Evolutionary conservation across 2,888 invertebrate genomes (phyloP), one percentile per base, ranked within the genome.

Genomic region (Aromia moschata): DNA sequence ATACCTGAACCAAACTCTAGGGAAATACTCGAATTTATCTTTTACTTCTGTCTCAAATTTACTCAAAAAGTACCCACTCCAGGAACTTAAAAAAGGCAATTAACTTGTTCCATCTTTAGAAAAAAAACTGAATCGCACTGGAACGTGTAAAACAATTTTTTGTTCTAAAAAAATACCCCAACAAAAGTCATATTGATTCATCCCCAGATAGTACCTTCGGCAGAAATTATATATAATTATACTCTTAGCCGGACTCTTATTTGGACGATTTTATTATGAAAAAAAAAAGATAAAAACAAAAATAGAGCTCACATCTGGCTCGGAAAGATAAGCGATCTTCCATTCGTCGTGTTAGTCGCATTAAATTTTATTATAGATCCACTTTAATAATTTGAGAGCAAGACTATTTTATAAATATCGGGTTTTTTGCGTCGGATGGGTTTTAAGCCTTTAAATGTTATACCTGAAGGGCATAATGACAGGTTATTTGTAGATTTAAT

Each of bases 211-310:
- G 61, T 60, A 63, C 57, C 60, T 64, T 62, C 51, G 56, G 52
- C 54, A 41, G 44, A 62, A 69, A 70, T 70, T 69, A 69, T 69
- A 70, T 70, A 70, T 68, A 70, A 70, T 70, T 70, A 70, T 56
- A 62, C 61, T 62, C 65, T 64, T 64, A 69, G 62, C 53, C 47
- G 47, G 52, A 55, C 11, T 45, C 61, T 56, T 55, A 62, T 58
- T 63, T 49, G 37, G 57, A 54, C 49, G 58, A 54, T 61, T 65
- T 63, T 55, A 57, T 61, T 59, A 63, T 55, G 52, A 46, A 53
- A 53, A 57, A 49, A 38, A 52, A n/a, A n/a, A n/a, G n/a, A n/a
- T n/a, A n/a, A n/a, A n/a, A n/a, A n/a, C n/a, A n/a, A n/a, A 55
- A 56, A 55, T 54, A 25, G 49, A 53, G 56, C 60, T 47, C 58